Base-by-base conservation (phyloP, 2,888 invertebrate genomes). In the Noctua comes region DNA sequence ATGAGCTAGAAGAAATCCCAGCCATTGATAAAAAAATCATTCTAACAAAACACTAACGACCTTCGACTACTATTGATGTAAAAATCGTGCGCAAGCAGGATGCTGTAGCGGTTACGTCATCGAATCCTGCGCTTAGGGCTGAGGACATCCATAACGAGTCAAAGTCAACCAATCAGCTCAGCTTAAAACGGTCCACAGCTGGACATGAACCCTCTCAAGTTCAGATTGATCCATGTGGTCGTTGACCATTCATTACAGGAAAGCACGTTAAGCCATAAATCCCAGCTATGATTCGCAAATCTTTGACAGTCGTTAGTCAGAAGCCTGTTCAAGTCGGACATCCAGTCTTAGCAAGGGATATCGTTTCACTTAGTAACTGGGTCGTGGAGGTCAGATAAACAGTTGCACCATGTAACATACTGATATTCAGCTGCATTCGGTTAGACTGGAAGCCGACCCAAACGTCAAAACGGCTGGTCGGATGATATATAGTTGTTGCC, bases 21-120 rank as follows among this genome's bases (percentile, higher is more conserved):
- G 51, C 51, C 21, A 62, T 31, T 48, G 48, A 72, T 64, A 66
- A 27, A 46, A 43, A 16, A 65, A 70, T 62, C 7, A 16, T 13
- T 46, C 16, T 62, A 71, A 70, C 66, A 80, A 46, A 48, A 73
- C 48, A 75, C 18, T 21, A 62, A 76, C 6, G 72, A 79, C 86
- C 86, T 86, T 82, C 72, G 11, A 54, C 31, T 31, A 82, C 6
- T 68, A 24, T 54, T 66, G 68, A 76, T 84, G 74, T 75, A 70
- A 77, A 87, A 84, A 77, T 75, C 79, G 76, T 82, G 84, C 72
- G 51, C 62, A 40, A 73, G 43, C 75, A 77, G 79, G 54, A 88
- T 76, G 75, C 74, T 73, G 66, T 65, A 40, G 46, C 2, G 51
- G 11, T 88, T 72, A 71, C 88, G 85, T 87, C 84, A 87, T 70